These are phyloP conservation scores for Maccullochella peelii DNA, from an alignment of 2,113 vertebrate genomes.

Conservation along the genomic window DNA sequence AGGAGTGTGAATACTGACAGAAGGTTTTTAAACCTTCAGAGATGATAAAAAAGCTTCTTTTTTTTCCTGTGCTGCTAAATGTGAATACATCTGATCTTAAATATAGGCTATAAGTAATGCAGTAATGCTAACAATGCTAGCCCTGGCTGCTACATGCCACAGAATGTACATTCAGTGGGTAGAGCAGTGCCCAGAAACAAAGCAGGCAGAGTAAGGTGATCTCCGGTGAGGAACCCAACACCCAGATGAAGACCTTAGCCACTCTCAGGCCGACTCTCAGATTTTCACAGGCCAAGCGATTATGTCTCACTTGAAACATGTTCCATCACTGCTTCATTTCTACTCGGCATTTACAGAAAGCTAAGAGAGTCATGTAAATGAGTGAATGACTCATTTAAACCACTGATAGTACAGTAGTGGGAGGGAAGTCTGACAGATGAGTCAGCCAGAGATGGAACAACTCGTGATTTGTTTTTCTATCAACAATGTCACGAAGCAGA, in stretches of 20 bases:
- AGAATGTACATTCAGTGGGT: not conserved
- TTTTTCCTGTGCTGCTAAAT: not conserved
- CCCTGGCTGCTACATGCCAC: not conserved
- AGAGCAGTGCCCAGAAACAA: too few species aligned
- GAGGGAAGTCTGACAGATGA: slow-evolving; percentile 38
- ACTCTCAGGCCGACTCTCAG: not conserved
- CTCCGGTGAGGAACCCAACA: not conserved
- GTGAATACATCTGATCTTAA: not conserved
- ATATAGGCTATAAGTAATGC: not conserved
- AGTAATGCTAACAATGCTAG: not conserved
- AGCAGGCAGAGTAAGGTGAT: not conserved
- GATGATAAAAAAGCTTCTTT: not conserved
- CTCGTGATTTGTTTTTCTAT: not conserved
- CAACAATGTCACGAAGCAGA: not conserved
- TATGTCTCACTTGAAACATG: not conserved
- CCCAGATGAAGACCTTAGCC: not conserved
- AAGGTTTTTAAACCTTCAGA: not conserved
- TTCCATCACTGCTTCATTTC: slow-evolving; percentile 4
- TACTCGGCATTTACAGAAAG: slow-evolving; percentile 12
- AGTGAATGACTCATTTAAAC: slow-evolving; percentile 34
- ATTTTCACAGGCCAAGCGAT: not conserved
- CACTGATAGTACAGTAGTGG: slow-evolving; percentile 20
- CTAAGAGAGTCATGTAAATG: slow-evolving; percentile 17
- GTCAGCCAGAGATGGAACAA: slow-evolving; percentile 27
- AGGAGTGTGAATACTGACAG: not conserved